phyloP scores from a whole-genome alignment of 2,113 vertebrate genomes.

The Pangasianodon hypophthalmus region DNA sequence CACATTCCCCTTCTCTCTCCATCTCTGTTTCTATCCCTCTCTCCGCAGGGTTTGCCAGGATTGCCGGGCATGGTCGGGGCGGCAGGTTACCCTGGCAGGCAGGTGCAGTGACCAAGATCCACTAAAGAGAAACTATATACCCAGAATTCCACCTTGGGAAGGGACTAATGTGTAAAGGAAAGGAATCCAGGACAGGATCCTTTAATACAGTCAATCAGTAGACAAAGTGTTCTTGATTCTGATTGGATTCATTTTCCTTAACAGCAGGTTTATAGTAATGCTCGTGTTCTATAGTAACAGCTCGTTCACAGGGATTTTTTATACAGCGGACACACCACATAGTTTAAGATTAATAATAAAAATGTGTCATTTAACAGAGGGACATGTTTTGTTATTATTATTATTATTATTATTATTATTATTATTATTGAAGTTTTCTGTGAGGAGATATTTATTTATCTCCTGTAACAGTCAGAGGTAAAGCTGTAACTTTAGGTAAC shows the following conservation, averaged over 20 bases:
- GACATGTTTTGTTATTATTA: neutral
- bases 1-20: conserved; percentile 62
- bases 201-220: neutral
- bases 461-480: neutral
- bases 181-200: neutral
- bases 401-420: neutral
- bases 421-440: neutral
- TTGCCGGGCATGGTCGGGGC: conserved; percentile 80
- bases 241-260: neutral
- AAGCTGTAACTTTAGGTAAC: neutral
- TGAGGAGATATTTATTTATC: neutral
- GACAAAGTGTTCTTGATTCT: neutral
- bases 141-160: conserved; percentile 36
- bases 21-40: conserved; percentile 51
- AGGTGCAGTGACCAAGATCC: conserved; percentile 94
- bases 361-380: neutral
- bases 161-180: neutral
- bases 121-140: conserved; percentile 51
- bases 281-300: neutral
- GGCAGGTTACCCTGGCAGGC: conserved; percentile 99
- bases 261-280: neutral
- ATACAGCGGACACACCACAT: neutral
- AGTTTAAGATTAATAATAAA: neutral
- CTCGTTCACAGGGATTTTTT: neutral
- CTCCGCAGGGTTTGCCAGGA: conserved; percentile 84